These are phyloP conservation scores for Camponotus vicinus DNA, from an alignment of 1,140 invertebrate genomes.

Conservation along the genomic window DNA sequence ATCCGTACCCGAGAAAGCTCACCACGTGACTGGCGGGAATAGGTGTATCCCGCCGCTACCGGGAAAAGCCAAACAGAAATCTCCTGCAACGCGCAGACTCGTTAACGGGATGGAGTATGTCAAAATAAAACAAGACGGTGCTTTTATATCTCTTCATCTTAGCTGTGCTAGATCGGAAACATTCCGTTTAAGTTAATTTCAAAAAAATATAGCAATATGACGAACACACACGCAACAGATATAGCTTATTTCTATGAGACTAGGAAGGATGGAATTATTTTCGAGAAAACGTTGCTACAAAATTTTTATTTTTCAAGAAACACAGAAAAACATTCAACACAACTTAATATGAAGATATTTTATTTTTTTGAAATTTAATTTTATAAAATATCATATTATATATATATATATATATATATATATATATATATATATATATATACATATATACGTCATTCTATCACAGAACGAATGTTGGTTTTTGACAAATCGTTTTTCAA, in stretches of 20 bases:
- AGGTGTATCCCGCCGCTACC: conserved; percentile 36
- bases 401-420: neutral
- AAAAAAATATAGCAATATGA: neutral
- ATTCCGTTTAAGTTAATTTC: neutral
- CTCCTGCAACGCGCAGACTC: conserved; percentile 52
- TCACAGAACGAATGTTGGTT: neutral
- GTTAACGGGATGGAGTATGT: conserved; percentile 28
- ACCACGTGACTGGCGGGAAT: conserved; percentile 62
- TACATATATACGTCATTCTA: neutral
- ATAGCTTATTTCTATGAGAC: neutral
- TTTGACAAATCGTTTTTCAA: neutral
- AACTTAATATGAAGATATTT: no score
- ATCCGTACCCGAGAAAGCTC: conserved; percentile 49
- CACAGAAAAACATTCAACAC: neutral
- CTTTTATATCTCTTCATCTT: neutral
- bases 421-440: neutral
- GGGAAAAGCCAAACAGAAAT: conserved; percentile 61
- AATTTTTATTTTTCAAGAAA: neutral
- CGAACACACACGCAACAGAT: neutral
- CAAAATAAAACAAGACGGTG: conserved; percentile 39
- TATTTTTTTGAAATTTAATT: conserved; percentile 8
- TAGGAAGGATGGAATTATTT: neutral
- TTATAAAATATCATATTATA: neutral
- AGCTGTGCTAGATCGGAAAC: neutral
- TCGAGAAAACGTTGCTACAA: neutral